Evolutionary conservation across 2,888 invertebrate species (phyloP), one percentile per base, ranked within the genome.

Genomic region (Caenorhabditis angaria): DNA sequence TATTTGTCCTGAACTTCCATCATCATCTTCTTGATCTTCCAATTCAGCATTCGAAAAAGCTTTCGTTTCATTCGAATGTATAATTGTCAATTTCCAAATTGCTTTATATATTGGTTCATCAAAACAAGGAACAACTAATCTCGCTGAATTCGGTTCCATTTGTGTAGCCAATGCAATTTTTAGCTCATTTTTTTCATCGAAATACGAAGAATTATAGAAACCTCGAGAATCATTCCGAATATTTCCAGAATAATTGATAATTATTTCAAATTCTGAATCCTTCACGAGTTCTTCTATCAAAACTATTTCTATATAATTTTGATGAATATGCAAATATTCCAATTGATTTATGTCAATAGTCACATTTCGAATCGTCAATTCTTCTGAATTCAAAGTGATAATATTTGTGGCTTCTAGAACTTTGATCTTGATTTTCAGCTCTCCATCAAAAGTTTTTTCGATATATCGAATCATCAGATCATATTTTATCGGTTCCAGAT

Each of bases 61-160:
- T n/a, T n/a, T n/a, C n/a, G n/a, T n/a, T n/a, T n/a, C n/a, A 20
- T 14, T 57, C 47, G 81, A 78, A 61, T 81, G 69, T 3, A 29
- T 51, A 14, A 77, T 27, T 0, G 56, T 65, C 10, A 81, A 70
- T 53, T 53, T 28, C 77, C 79, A 79, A 6, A 27, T 75, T 1
- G 79, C 79, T 60, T 86, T 76, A 61, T 69, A 63, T 24, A 69
- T 65, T 0, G 86, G 86, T 61, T 86, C 86, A 66, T 86, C 86
- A 61, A 85, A 85, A 67, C 84, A 87, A 22, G 86, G 86, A 22
- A 84, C 76, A 77, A 86, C 74, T 14, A 76, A 65, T 0, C 86
- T 77, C 5, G 86, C 85, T 57, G 73, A 74, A 6, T 75, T 77
- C n/a, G 84, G 76, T 58, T 87, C 84, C 63, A 84, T 76, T 61